phyloP scores from a whole-genome alignment of 2,888 invertebrate genomes.

The Tetranychus piercei region DNA sequence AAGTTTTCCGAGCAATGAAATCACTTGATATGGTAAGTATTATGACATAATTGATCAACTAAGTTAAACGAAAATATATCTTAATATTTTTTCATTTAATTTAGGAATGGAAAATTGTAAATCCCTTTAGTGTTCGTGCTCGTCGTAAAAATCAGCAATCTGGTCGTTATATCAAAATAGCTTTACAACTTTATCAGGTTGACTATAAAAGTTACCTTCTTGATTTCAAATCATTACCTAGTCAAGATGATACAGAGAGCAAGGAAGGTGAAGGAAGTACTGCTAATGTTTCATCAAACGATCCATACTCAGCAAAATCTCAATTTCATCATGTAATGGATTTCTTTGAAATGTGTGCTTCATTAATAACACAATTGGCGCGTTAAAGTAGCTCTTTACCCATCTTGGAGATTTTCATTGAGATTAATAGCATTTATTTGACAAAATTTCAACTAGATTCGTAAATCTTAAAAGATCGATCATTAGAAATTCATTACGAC shows the following conservation, averaged over 20 bases:
- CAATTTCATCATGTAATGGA: constrained; percentile 85
- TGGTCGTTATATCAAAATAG: constrained; percentile 83
- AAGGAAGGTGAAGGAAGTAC: constrained; percentile 9
- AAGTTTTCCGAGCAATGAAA: constrained; percentile 98
- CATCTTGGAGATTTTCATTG: too few relatives aligned
- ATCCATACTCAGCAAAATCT: constrained; percentile 26
- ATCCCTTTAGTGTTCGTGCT: constrained; percentile 84
- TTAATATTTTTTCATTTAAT: constrained; percentile 24
- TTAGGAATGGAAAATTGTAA: constrained; percentile 93
- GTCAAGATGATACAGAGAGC: constrained; percentile 33
- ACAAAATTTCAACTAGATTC: too few relatives aligned
- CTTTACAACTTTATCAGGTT: constrained; percentile 93
- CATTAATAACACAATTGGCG: constrained; percentile 89
- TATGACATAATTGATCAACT: background rate
- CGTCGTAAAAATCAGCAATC: constrained; percentile 68
- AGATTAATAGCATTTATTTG: too few relatives aligned
- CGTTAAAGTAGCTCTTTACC: constrained; percentile 39
- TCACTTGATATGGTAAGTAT: constrained; percentile 63
- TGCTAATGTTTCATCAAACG: constrained; percentile 21
- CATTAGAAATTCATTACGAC: too few relatives aligned
- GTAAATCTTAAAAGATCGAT: too few relatives aligned
- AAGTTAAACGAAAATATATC: background rate
- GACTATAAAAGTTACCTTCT: constrained; percentile 92
- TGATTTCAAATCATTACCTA: constrained; percentile 73
- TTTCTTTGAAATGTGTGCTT: constrained; percentile 99